Conservation (phyloP, 2,797 vertebrate genomes). For the Thalassophryne amazonica region DNA sequence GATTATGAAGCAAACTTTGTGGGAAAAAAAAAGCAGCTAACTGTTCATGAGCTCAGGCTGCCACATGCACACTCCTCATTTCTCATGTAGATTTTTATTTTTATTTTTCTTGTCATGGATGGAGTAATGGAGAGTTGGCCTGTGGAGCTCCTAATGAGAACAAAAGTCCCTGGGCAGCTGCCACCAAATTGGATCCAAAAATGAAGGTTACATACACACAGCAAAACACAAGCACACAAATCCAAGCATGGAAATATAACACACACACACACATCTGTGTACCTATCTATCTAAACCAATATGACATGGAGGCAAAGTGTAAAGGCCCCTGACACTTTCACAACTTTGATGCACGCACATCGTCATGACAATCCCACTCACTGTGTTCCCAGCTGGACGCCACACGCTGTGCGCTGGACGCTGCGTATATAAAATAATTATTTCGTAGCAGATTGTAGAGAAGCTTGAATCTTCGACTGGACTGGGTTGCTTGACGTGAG, state of each 20-base stretch:
- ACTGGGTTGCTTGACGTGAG: too few relatives aligned
- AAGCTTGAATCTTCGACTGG: too few relatives aligned
- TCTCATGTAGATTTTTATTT: constrained; percentile 28
- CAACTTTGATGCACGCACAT: too few relatives aligned
- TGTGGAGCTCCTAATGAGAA: constrained; percentile 40
- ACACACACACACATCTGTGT: neutral
- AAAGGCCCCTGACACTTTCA: too few relatives aligned
- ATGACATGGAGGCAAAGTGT: constrained; percentile 12
- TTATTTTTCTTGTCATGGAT: constrained; percentile 39
- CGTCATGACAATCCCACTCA: too few relatives aligned
- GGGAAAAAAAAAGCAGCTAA: too few relatives aligned
- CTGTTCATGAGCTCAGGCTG: constrained; percentile 5
- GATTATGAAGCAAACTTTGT: too few relatives aligned
- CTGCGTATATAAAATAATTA: too few relatives aligned
- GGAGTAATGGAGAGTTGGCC: constrained; percentile 39
- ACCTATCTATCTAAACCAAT: constrained; percentile 9
- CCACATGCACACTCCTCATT: constrained; percentile 5
- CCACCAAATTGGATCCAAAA: constrained; percentile 27
- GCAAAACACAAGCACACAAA: neutral
- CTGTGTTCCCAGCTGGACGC: too few relatives aligned
- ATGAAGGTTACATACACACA: constrained; percentile 1
- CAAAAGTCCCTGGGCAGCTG: constrained; percentile 40
- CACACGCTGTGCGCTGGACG: too few relatives aligned
- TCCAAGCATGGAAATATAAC: neutral
- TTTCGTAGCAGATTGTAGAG: too few relatives aligned